Evolutionary conservation across 1,140 invertebrate genomes (phyloP).

Genomic region (Trichomalopsis sarcophagae): DNA sequence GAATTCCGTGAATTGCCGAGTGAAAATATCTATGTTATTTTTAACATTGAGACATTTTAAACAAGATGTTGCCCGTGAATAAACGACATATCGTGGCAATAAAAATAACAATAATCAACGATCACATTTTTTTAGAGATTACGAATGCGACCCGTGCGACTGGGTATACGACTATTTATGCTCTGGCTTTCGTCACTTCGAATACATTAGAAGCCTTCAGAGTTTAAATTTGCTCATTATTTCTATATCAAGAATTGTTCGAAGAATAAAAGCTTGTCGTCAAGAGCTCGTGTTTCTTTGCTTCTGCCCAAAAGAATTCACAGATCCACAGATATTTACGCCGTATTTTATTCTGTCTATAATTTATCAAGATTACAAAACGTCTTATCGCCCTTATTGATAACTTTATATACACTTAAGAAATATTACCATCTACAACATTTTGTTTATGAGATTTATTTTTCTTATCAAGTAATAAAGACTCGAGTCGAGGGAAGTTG

Average conservation of each 20-base stretch:
- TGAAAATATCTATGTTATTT: neutral
- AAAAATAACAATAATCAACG: neutral
- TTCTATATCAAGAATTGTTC: slow-evolving; percentile 20
- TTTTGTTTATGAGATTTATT: slow-evolving; percentile 39
- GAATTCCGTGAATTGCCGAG: neutral
- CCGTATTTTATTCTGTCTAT: neutral
- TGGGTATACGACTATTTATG: slow-evolving; percentile 3
- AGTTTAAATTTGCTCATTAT: neutral
- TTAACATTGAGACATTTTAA: neutral
- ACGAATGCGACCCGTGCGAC: neutral
- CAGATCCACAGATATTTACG: neutral
- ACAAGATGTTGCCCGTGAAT: neutral
- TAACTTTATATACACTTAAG: slow-evolving; percentile 47
- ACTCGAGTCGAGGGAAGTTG: slow-evolving; percentile 29
- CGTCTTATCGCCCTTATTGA: slow-evolving; percentile 36
- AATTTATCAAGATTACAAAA: slow-evolving; percentile 46
- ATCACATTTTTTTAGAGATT: slow-evolving; percentile 1
- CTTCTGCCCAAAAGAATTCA: neutral
- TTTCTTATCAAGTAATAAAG: slow-evolving; percentile 20
- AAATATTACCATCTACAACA: slow-evolving; percentile 32
- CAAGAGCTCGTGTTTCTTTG: slow-evolving; percentile 9
- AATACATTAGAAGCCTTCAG: neutral
- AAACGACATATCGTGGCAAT: neutral
- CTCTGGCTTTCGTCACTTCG: slow-evolving; percentile 22
- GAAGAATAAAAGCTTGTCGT: slow-evolving; percentile 45